Base-by-base conservation (phyloP, 2,797 vertebrate species). In the Sebastes trivittatus region DNA sequence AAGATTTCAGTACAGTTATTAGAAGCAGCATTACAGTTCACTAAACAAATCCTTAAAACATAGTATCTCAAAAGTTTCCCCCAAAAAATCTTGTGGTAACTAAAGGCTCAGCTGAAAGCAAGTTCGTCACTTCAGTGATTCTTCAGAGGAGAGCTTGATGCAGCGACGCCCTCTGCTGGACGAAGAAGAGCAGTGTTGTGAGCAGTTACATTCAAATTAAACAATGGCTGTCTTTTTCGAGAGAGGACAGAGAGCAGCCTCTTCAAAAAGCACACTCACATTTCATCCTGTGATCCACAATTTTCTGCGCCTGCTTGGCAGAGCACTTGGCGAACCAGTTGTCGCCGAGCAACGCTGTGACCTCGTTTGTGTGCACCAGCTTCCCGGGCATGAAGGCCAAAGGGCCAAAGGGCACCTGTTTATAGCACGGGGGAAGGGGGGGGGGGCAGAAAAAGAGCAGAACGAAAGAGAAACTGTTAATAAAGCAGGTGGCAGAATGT, bases 301-400 rank as follows among this genome's bases (percentile, higher is more conserved):
- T 90, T 27, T 87, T 94, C 72, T 96, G 84, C 3, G 98, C 98
- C 88, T 99, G 97, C 90, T 98, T 99, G 77, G 97, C 95, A 4
- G 98, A 99, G 89, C 97, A 99, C 92, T 98, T 98, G 13, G 97
- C 94, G 86, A 99, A 99, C 98, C 98, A 99, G 93, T 97, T 99
- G 94, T 99, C 98, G 18, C 98, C 98, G 25, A 99, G 97, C 72
- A 99, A 83, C 80, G 97, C 98, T 0, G 96, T 99, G 87, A 99
- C 87, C 92, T 99, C 98, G 68, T 99, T 99, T 75, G 98, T 99
- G 88, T 97, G 97, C 84, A 99, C 96, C 74, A 99, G 95, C 55
- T 96, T 97, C 90, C 98, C 98, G 2, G 96, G 96, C 93, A 96
- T 95, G 93, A 99, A 99, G 89, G 98, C 98, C 95, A 99, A 94